Evolutionary conservation across 2,888 invertebrate species (phyloP).

Genomic region (Aphodius sticticus): DNA sequence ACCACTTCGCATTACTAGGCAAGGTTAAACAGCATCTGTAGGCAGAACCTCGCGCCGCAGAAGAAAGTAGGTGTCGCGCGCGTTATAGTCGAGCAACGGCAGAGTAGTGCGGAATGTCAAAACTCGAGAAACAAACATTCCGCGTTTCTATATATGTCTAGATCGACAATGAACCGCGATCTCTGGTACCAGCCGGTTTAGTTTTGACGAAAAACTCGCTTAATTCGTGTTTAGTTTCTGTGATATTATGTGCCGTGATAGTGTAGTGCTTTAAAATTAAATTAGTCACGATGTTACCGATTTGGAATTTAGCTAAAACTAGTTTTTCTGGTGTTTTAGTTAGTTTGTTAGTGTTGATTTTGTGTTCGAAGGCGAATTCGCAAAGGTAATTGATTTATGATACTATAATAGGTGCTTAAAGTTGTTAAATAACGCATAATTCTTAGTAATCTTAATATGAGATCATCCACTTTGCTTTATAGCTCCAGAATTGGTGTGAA

Average conservation of each 20-base stretch:
- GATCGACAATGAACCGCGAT: neutral
- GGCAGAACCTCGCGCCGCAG: neutral
- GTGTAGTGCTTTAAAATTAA: neutral
- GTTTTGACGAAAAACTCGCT: neutral
- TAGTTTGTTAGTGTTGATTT: neutral
- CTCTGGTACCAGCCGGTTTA: neutral
- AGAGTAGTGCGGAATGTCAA: conserved; percentile 4
- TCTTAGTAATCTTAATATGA: neutral
- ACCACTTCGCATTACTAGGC: neutral
- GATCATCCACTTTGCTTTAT: neutral
- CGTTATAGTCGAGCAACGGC: neutral
- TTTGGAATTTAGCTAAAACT: neutral
- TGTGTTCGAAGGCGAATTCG: conserved; percentile 14
- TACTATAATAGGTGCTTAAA: neutral
- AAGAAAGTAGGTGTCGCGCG: neutral
- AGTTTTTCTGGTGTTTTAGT: conserved; percentile 7
- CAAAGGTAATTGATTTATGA: conserved; percentile 9
- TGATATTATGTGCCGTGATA: neutral
- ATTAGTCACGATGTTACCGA: neutral
- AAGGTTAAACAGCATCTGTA: neutral
- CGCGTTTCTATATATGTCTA: neutral
- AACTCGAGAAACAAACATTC: neutral
- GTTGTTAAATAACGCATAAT: too few relatives aligned
- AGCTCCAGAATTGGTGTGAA: neutral
- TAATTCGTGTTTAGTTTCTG: neutral